A percentile compares a stretch with the other conserved stretches of the same genome.
These are phyloP conservation scores for Eristalis arbustorum DNA, from an alignment of 2,888 invertebrate genomes.

Conservation along the genomic window DNA sequence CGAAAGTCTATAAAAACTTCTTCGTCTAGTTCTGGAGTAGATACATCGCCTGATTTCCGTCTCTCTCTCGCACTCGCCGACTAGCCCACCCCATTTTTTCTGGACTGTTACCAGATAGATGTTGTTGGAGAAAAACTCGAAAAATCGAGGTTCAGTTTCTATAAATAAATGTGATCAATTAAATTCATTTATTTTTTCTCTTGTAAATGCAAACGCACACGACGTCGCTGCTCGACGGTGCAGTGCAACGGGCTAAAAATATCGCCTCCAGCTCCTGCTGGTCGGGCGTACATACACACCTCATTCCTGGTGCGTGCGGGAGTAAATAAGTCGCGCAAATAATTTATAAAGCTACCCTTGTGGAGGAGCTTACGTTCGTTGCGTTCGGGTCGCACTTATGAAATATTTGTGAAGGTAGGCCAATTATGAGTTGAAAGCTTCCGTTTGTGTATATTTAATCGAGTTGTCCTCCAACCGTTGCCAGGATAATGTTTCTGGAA, in stretches of 20 bases:
- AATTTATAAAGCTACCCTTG: slow-evolving; percentile 18
- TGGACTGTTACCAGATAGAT: slow-evolving; percentile 28
- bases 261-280: slow-evolving; percentile 6
- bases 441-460: not conserved
- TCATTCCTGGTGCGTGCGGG: not conserved
- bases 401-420: slow-evolving; percentile 41
- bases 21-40: not conserved
- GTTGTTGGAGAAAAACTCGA: slow-evolving; percentile 6
- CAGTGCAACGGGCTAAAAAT: slow-evolving; percentile 56
- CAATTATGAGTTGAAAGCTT: slow-evolving; percentile 31
- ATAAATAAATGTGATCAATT: slow-evolving; percentile 46
- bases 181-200: not conserved
- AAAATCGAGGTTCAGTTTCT: not conserved
- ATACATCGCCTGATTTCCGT: not conserved
- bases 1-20: slow-evolving; percentile 15
- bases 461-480: not conserved
- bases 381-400: slow-evolving; percentile 3
- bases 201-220: slow-evolving; percentile 27
- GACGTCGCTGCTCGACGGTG: not conserved
- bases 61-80: not conserved
- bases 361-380: slow-evolving; percentile 11
- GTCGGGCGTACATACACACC: not conserved
- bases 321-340: not conserved
- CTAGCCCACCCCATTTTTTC: not conserved
- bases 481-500: slow-evolving; percentile 7